Base-by-base conservation (phyloP, 1,140 invertebrate species). In the Drosophila nikananu region DNA sequence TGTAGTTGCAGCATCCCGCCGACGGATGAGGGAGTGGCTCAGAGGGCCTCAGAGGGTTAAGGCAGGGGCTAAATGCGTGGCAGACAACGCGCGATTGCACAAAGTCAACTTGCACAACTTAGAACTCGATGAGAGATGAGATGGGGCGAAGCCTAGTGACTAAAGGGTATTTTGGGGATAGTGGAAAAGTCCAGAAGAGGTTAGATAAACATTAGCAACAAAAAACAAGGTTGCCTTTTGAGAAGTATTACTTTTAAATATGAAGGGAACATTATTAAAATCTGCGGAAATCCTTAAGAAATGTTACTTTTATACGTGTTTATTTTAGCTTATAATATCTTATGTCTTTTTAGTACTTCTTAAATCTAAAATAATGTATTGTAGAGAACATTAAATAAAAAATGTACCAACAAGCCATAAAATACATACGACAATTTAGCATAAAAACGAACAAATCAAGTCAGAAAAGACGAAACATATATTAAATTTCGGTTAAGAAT, bases 31-130 rank as follows among this genome's bases (percentile, higher is more conserved):
- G 52, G 52, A 55, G 52, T 37, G 23, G 19, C 32, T 55, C 32
- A 42, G 37, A 4, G n/a, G 37, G 30, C 32, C 21, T 55, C 25
- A 32, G 49, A 17, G 30, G 67, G 67, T 7, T 42, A 55, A 25
- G 42, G 58, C 41, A 19, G 58, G 58, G 21, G 55, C 27, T 60
- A 80, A 80, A 65, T 64, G 77, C 77, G 68, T 73, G 51, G 58
- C 78, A 64, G 19, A 65, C 60, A 71, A 66, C 42, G 80, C 49
- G 70, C 75, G 70, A 66, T 48, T 83, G 70, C 80, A 83, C 71
- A 75, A 79, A 79, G 70, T 74, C 66, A 71, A 63, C 77, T 63
- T 63, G 52, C 46, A 71, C 74, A 72, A 52, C 49, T 51, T 27
- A 41, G 57, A 46, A 52, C 41, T 42, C 42, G 39, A 42, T 46